A percentile compares a stretch with the other conserved stretches of the same genome.
Conservation (phyloP, 2,113 vertebrate species). For the Prietella phreatophila region DNA sequence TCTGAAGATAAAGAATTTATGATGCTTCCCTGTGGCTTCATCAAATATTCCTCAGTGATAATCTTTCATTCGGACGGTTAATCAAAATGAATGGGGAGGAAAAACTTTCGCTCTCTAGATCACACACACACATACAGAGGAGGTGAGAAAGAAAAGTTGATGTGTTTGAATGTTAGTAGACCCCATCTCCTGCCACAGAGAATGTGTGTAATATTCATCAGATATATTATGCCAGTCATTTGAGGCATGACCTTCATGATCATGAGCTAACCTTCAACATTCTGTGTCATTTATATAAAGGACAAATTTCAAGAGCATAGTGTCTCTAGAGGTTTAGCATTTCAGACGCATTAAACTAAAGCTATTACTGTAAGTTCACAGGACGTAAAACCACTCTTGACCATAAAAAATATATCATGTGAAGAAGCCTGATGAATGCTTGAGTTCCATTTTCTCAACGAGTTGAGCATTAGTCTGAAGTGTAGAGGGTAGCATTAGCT, state of each 20-base stretch:
- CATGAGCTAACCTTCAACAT: background rate
- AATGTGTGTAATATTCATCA: conserved; percentile 3
- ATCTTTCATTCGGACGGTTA: background rate
- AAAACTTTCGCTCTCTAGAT: background rate
- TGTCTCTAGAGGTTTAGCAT: background rate
- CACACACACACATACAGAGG: background rate
- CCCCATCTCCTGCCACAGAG: background rate
- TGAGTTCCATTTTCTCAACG: background rate
- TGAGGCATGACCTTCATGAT: background rate
- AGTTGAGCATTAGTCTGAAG: background rate
- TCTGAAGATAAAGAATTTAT: background rate
- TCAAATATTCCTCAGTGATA: background rate
- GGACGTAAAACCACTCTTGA: background rate
- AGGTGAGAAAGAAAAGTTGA: background rate
- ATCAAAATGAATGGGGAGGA: background rate
- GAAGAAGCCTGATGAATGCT: background rate
- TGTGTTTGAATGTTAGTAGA: background rate
- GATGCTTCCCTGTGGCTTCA: background rate
- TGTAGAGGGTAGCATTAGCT: background rate
- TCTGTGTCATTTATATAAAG: conserved; percentile 14
- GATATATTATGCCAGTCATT: conserved; percentile 27
- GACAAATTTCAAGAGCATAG: background rate
- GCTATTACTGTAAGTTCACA: background rate
- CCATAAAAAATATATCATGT: background rate
- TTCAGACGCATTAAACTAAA: background rate